Conservation (phyloP, 2,797 vertebrate genomes). For the Gephyroberyx darwinii region DNA sequence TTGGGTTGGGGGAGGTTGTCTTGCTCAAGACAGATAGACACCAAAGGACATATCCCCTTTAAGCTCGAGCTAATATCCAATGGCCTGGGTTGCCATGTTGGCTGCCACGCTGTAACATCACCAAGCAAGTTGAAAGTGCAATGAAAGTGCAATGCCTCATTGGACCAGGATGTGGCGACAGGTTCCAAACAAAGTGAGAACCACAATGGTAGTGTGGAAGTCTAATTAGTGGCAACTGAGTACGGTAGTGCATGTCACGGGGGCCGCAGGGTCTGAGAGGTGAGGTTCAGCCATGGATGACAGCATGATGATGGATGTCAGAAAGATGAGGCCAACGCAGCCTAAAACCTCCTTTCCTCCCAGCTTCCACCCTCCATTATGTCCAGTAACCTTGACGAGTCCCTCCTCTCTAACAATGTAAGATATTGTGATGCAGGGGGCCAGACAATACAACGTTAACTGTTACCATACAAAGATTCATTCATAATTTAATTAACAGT, state of each 20-base stretch:
- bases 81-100: conserved; percentile 49
- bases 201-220: conserved; percentile 27
- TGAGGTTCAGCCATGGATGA: conserved; percentile 53
- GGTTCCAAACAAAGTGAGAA: conserved; percentile 23
- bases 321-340: conserved; percentile 38
- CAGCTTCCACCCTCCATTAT: conserved; percentile 16
- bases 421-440: background rate
- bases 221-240: conserved; percentile 39
- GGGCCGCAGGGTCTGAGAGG: conserved; percentile 38
- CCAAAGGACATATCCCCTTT: conserved; percentile 44
- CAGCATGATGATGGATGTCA: conserved; percentile 61
- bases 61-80: conserved; percentile 36
- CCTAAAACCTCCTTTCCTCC: conserved; percentile 7
- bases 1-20: conserved; percentile 5
- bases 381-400: background rate
- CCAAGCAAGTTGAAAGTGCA: background rate
- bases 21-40: conserved; percentile 16
- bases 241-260: conserved; percentile 21
- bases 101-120: conserved; percentile 34
- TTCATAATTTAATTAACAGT: background rate
- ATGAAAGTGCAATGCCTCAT: conserved; percentile 32
- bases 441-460: background rate
- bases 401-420: background rate
- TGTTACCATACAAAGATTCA: background rate
- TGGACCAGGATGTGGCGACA: conserved; percentile 10